A percentile compares a stretch with the other conserved stretches of the same genome.
phyloP scores from a whole-genome alignment of 2,113 vertebrate genomes.

The Varanus salvator region DNA sequence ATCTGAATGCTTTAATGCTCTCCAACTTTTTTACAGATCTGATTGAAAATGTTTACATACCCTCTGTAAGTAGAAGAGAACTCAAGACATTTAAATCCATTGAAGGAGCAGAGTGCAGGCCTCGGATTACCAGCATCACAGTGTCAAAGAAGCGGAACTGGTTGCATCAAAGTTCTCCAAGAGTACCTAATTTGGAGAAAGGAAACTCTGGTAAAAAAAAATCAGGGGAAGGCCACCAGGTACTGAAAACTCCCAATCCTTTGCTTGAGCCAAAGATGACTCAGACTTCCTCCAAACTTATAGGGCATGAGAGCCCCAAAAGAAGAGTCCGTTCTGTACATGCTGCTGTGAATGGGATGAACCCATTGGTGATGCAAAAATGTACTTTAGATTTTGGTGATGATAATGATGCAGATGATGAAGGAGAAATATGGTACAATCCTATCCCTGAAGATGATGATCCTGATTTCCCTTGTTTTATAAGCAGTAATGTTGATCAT shows the following conservation, averaged over 20 bases:
- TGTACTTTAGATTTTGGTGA: conserved; percentile 80
- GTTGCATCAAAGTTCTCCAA: conserved; percentile 90
- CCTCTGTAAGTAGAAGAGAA: conserved; percentile 78
- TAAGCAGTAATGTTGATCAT: conserved; percentile 48
- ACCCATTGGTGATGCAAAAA: conserved; percentile 16
- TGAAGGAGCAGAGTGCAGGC: conserved; percentile 69
- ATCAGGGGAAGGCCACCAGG: conserved; percentile 68
- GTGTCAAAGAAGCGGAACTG: conserved; percentile 98
- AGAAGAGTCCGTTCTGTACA: background rate
- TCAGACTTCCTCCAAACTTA: conserved; percentile 21
- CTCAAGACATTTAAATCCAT: conserved; percentile 64
- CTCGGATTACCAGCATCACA: conserved; percentile 87
- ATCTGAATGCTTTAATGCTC: conserved; percentile 26
- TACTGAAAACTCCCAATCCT: conserved; percentile 49
- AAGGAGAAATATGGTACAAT: conserved; percentile 99
- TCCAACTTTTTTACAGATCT: conserved; percentile 76
- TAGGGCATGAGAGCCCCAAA: conserved; percentile 7
- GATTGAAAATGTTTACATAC: conserved; percentile 86
- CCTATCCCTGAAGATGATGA: conserved; percentile 97
- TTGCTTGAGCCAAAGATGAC: conserved; percentile 69
- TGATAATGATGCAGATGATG: conserved; percentile 93
- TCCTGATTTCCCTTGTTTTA: conserved; percentile 42
- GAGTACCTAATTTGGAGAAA: conserved; percentile 74
- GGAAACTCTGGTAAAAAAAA: conserved; percentile 68
- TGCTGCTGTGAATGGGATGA: background rate